Evolutionary conservation across 2,797 vertebrate genomes (phyloP), one percentile per base, ranked within the genome.

Genomic region (Leptoclinus maculatus): DNA sequence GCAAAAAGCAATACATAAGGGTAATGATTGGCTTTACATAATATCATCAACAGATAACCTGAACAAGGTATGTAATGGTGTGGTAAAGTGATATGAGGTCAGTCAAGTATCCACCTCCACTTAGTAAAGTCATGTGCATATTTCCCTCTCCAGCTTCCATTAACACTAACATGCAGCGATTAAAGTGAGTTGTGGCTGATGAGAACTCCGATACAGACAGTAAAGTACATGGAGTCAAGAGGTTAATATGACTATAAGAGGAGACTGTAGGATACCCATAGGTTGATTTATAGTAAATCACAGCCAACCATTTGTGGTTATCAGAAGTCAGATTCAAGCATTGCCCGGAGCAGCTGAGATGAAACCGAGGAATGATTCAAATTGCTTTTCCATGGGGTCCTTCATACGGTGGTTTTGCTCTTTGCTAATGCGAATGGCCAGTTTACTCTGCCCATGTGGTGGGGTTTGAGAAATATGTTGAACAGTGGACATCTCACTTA

Each of bases 151-250:
- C 59, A 12, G 76, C 64, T 65, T 64, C 87, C 78, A 88, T 91
- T 90, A 91, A 84, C 36, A 66, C 68, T 81, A 83, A 79, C 73
- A 80, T 32, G 41, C 56, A 14, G 80, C 71, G 82, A 93, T 90
- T 88, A 87, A 86, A 92, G 56, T 85, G 83, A 91, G 80, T 88
- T 80, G 91, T 66, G 64, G 77, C 81, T 82, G 78, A 79, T 75
- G 85, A 86, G 76, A 87, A 71, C 74, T 76, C 74, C 1, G 59
- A 80, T 60, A 71, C 63, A 70, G 70, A 75, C n/a, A 51, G 53
- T 2, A 54, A 58, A 83, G 73, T 60, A 54, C 56, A 63, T 25
- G 2, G 4, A 80, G 79, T 83, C 65, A 66, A 78, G 68, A 89
- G 81, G 84, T 83, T 85, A 84, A 89, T 82, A 68, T 21, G 79